Base-by-base conservation (phyloP, 1,140 invertebrate genomes). In the Ditylenchus dipsaci region DNA sequence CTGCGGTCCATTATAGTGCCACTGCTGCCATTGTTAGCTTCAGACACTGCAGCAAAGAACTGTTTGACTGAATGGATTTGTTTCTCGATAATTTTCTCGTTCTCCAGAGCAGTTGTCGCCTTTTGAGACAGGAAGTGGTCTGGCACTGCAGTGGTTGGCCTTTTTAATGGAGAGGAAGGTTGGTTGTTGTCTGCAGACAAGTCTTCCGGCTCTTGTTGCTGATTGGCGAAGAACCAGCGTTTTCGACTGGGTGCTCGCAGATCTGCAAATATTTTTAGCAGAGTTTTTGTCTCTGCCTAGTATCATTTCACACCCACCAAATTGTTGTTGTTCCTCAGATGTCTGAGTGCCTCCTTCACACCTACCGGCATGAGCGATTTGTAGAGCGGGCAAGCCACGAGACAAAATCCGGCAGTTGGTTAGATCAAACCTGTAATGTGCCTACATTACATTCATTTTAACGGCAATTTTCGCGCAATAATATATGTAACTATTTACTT, bases 401-500 rank as follows among this genome's bases (percentile, higher is more conserved):
- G 30, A 68, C 19, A 23, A 13, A 33, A 76, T 21, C 56, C 72
- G 27, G n/a, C 72, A 73, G 1, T 30, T 69, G 3, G 72, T 62
- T 30, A 73, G 23, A 8, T 71, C 69, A 42, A 71, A 71, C 33
- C 68, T 69, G 43, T 38, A 42, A 66, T n/a, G 38, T 23, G 19
- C n/a, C 19, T 42, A 42, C 43, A 17, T 15, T n/a, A 27, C 19
- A 63, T 5, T 61, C 43, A 9, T 63, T 33, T 42, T 23, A 63
- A 17, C 21, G 17, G 13, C 38, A 33, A 61, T 19, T 62, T 11
- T 19, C 21, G 8, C 23, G 29, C 17, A 11, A 43, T 30, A 29
- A 33, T 64, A 45, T 45, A 62, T n/a, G n/a, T n/a, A n/a, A n/a
- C n/a, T n/a, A n/a, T n/a, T 23, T 33, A 72, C 70, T 74, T 74